A percentile compares a stretch with the other conserved stretches of the same genome.
Evolutionary conservation across 1,140 invertebrate genomes (phyloP).

Genomic region (Saccostrea glomerata): DNA sequence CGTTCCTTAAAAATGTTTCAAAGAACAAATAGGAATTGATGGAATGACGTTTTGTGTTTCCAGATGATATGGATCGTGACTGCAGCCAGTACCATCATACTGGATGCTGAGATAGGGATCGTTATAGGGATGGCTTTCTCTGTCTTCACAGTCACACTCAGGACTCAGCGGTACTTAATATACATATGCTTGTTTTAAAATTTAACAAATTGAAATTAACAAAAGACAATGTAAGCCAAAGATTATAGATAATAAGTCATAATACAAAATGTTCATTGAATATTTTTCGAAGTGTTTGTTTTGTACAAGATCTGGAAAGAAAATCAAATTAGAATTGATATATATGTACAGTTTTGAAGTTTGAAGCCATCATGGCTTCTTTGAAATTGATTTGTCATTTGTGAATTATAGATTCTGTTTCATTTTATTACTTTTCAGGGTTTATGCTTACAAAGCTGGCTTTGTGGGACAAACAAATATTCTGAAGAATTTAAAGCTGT

Average conservation of each 20-base stretch:
- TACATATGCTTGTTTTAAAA: background rate
- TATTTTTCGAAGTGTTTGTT: no score
- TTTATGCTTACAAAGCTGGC: background rate
- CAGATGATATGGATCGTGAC: constrained; percentile 88
- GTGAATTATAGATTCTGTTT: background rate
- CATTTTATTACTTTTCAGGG: constrained; percentile 15
- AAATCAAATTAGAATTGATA: no score
- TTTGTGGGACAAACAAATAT: constrained; percentile 33
- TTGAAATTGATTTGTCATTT: background rate
- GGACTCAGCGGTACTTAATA: constrained; percentile 64
- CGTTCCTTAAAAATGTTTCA: no score
- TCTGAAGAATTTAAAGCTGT: constrained; percentile 5
- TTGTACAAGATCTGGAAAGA: no score
- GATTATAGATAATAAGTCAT: no score
- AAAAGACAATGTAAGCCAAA: no score
- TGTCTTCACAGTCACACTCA: constrained; percentile 83
- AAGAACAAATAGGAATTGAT: no score
- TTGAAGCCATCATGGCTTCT: background rate
- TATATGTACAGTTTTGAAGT: no score
- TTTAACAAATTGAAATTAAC: no score
- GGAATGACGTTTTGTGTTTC: constrained; percentile 49
- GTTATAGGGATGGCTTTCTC: constrained; percentile 85
- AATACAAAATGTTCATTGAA: no score
- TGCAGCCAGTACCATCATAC: constrained; percentile 87
- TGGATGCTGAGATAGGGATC: constrained; percentile 82